Evolutionary conservation across 2,888 invertebrate genomes (phyloP), one percentile per base, ranked within the genome.

Genomic region (Pyrgus malvae): DNA sequence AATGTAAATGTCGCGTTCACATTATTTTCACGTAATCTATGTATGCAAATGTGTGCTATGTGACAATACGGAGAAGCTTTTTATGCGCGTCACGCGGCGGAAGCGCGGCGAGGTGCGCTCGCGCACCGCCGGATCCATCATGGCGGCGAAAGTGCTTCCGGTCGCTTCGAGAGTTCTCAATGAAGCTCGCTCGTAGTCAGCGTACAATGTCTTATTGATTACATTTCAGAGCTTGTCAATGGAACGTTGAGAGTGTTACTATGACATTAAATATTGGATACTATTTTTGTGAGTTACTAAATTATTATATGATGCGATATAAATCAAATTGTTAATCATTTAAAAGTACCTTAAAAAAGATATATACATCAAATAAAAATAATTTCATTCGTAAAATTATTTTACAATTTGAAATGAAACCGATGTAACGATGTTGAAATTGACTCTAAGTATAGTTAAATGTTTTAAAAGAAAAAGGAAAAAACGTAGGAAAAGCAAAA

Each of bases 61-160:
- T 81, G 84, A 84, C 79, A 80, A 76, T 78, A 81, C 73, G 78
- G 77, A 74, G 70, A 78, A 86, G 86, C 80, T 87, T 78, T 80
- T 79, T 79, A 84, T 83, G 84, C 85, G 72, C 80, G 79, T 86
- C 85, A 88, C 85, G 84, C 85, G 82, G 76, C 86, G 88, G 88
- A 89, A 87, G 82, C 70, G 70, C 74, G 71, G 76, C 72, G 82
- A 79, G 83, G 82, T 83, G 87, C 80, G 88, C 84, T 72, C 71
- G 88, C 85, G 83, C 33, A 16, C 78, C 75, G 82, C 87, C 88
- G 89, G 89, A 88, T 88, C 85, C 88, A 88, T 84, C 69, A 89
- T 89, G 88, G 89, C 90, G 84, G 88, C 87, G 86, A 89, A 89
- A 89, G 90, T 88, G 84, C 83, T 89, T 90, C 90, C 90, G 90